Evolutionary conservation across 2,797 vertebrate genomes (phyloP), one percentile per base, ranked within the genome.

Genomic region (Arrhamphus sclerolepis): DNA sequence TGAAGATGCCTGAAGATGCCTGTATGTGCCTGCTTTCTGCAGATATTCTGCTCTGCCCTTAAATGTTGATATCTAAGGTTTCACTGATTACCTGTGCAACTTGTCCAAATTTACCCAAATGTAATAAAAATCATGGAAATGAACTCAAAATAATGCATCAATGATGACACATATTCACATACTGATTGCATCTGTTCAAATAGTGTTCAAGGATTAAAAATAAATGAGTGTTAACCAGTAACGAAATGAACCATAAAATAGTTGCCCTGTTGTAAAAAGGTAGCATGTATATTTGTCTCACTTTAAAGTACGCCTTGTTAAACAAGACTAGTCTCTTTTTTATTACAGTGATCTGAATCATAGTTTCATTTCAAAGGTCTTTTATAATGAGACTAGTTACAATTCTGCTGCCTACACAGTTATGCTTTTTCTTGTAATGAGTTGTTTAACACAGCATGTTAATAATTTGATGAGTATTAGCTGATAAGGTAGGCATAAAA

Each of bases 41-140:
- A 34, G 34, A 14, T 1, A 41, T 31, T 11, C 31, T 41, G 0
- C 7, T 18, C 22, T 29, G 10, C 10, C n/a, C 14, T 34, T 26
- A 1, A 53, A 14, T 14, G 13, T 18, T n/a, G 7, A 18, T 28
- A 26, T 50, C 8, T 46, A 38, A 1, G 6, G 10, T 39, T 44
- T 47, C 1, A 42, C 59, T 50, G 50, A 9, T 4, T 50, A 9
- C 43, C 22, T 31, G 46, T 40, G 21, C 10, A 50, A 38, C 13
- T 2, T 39, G 1, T 47, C 17, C 39, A 69, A 67, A 56, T 11
- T 18, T 40, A 44, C 5, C n/a, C 9, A 46, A 24, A 13, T 47
- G n/a, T 16, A 10, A 17, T 16, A 3, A 31, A 54, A 49, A 10
- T 20, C 14, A n/a, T 3, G 26, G 14, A 46, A n/a, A n/a, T n/a